Evolutionary conservation across 2,113 vertebrate species (phyloP).

Genomic region (Cheilinus undulatus): DNA sequence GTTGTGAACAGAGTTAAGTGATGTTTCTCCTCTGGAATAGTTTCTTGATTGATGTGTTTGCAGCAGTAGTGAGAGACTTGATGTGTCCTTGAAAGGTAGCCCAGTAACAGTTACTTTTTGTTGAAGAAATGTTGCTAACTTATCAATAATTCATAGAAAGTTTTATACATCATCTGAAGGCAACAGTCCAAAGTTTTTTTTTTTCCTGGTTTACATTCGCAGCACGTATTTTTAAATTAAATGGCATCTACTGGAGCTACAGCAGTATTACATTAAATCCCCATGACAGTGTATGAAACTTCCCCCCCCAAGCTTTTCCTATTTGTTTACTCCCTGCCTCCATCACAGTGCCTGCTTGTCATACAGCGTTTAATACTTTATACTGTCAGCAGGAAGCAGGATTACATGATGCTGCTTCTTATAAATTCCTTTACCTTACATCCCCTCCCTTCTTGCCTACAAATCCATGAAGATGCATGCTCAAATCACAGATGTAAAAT

Average conservation of each 20-base stretch:
- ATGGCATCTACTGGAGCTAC: slow-evolving; percentile 14
- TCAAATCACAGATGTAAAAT: background rate
- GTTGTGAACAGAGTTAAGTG: slow-evolving; percentile 13
- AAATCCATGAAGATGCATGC: background rate
- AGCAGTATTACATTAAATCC: slow-evolving; percentile 13
- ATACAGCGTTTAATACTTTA: background rate
- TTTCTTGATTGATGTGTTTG: slow-evolving; percentile 8
- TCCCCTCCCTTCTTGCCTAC: background rate
- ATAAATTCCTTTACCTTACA: background rate
- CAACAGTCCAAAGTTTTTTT: background rate
- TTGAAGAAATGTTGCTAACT: slow-evolving; percentile 2
- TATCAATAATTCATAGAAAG: slow-evolving; percentile 25
- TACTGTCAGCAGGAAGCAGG: background rate
- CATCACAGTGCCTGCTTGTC: background rate
- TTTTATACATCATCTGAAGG: slow-evolving; percentile 7
- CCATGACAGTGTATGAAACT: background rate
- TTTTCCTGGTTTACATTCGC: slow-evolving; percentile 12
- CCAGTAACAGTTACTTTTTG: background rate
- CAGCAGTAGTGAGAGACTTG: background rate
- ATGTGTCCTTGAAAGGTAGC: slow-evolving; percentile 31
- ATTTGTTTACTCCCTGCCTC: slow-evolving; percentile 20
- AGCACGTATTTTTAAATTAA: slow-evolving; percentile 20
- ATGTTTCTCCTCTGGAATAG: slow-evolving; percentile 6
- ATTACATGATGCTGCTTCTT: background rate
- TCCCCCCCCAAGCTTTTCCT: background rate